Evolutionary conservation across 2,888 invertebrate genomes (phyloP).

Genomic region (Caenorhabditis plicata): DNA sequence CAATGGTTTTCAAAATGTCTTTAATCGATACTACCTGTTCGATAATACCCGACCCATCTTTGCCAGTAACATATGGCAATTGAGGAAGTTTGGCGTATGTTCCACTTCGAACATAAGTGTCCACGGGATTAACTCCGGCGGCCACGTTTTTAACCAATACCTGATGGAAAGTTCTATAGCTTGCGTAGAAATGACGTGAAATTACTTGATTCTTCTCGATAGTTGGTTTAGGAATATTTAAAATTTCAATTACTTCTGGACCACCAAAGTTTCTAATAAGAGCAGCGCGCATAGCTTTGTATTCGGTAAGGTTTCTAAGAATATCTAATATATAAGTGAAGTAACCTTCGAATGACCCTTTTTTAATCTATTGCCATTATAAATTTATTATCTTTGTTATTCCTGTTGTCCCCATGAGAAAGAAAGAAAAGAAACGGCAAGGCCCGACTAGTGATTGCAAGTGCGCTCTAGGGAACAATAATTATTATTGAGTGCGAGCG

Average conservation of each 20-base stretch:
- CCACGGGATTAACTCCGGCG: constrained; percentile 72
- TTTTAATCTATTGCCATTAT: too few relatives aligned
- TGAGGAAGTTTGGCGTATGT: constrained; percentile 66
- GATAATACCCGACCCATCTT: constrained; percentile 71
- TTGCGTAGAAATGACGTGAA: neutral
- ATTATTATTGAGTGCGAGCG: too few relatives aligned
- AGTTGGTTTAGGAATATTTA: constrained; percentile 4
- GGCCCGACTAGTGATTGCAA: too few relatives aligned
- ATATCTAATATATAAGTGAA: too few relatives aligned
- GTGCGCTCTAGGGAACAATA: too few relatives aligned
- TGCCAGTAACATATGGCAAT: constrained; percentile 70
- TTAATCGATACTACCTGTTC: constrained; percentile 66
- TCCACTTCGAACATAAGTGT: constrained; percentile 71
- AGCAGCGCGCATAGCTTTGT: constrained; percentile 44
- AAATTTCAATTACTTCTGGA: constrained; percentile 34
- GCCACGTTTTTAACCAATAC: constrained; percentile 69
- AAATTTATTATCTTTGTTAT: too few relatives aligned
- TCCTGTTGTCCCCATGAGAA: too few relatives aligned
- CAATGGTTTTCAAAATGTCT: neutral
- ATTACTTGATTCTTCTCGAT: constrained; percentile 9
- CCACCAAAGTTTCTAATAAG: constrained; percentile 44
- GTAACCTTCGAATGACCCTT: too few relatives aligned
- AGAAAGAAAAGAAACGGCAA: too few relatives aligned
- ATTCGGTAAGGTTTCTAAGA: neutral
- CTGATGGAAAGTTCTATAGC: constrained; percentile 56